Base-by-base conservation (phyloP, 2,113 vertebrate species). In the Orycteropus afer region DNA sequence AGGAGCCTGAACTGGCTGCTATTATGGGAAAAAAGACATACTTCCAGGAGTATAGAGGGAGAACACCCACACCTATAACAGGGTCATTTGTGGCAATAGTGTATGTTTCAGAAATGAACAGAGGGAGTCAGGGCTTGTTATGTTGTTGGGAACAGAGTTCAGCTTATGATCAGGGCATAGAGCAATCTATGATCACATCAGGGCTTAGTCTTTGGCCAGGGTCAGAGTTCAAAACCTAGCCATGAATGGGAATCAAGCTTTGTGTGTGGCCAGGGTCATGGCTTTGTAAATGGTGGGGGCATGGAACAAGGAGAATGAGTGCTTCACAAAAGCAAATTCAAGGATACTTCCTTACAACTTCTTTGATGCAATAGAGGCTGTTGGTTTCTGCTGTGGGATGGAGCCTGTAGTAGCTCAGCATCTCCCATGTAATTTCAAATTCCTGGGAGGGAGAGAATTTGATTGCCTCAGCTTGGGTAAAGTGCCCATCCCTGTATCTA, bases 371-470 rank as follows among this genome's bases (percentile, higher is more conserved):
- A 10, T 0, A 49, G 59, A 42, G 57, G 42, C 57, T 42, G n/a
- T 63, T 17, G 11, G 18, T 5, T 77, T 78, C 47, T 34, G 27
- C 51, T 32, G 1, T 20, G 45, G 6, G 40, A 2, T 27, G 17
- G 15, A 32, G 49, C 7, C 23, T 67, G 32, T 6, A 6, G n/a
- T 34, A 59, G 15, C 73, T 27, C 57, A 22, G n/a, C 8, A 17
- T 42, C 73, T 32, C 93, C n/a, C 11, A 18, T 57, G 76, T 78
- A 37, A 59, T 45, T 76, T 94, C 47, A 59, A 32, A 88, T 80
- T 78, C 29, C 29, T 3, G 13, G 8, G 49, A 69, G 18, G 42
- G n/a, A 59, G 67, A 69, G 9, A 10, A 57, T 49, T 37, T 47
- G 37, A 73, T 20, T 14, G 76, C 47, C 25, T 47, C 34, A n/a